Evolutionary conservation across 2,888 invertebrate genomes (phyloP), one percentile per base, ranked within the genome.

Genomic region (Heterodera filipjevi): DNA sequence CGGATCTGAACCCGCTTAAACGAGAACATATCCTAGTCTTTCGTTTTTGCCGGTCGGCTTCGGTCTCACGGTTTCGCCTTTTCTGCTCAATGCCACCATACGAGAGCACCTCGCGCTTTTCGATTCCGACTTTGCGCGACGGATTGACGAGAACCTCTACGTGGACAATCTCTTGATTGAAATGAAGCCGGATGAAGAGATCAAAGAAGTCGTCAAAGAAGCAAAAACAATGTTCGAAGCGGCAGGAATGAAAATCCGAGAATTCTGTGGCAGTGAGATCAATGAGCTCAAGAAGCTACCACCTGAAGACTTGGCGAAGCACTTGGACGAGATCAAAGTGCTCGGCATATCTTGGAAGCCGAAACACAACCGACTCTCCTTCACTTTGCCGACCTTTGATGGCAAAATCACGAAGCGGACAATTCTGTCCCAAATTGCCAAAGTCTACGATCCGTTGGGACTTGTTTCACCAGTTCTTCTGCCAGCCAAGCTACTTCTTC

Each of bases 161-260:
- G 81, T 82, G 1, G 82, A 82, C 77, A 82, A 82, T 27, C 32
- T 82, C 12, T 14, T 82, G 39, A 5, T 66, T 12, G 33, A 53
- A 0, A 53, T n/a, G 1, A 66, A 71, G 27, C 27, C 35, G 6
- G 10, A 10, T 1, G 19, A 27, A 53, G 46, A 80, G 5, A n/a
- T 70, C 27, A 1, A 5, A 30, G 22, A 70, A 1, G n/a, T 44
- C 3, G 53, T 53, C 49, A 12, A 12, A 0, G 19, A 35, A 33
- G 22, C 59, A 1, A 66, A 46, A 19, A 8, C 19, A 22, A 32
- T 66, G 2, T 79, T 79, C 44, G 32, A 59, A 14, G 14, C 49
- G 14, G 72, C 78, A 5, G 35, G 32, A 1, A 27, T 77, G 68
- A n/a, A 16, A 71, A 14, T 77, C 16, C 2, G 68, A 68, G 68